Evolutionary conservation across 1,140 invertebrate species (phyloP).

Genomic region (Drosophila oshimai): DNA sequence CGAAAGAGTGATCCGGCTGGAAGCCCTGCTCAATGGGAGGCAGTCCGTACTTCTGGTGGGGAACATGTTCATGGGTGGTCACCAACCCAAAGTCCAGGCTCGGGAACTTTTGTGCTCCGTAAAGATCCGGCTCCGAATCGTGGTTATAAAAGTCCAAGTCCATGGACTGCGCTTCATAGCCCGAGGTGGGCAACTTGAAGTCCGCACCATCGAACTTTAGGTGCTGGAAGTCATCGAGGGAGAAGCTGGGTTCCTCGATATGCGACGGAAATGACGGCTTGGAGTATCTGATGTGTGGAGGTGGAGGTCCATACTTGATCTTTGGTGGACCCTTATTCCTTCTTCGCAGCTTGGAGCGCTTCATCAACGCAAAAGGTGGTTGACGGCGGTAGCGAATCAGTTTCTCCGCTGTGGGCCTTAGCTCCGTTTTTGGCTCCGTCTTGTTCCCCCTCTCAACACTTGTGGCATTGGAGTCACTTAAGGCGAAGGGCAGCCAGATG

Average conservation of each 20-base stretch:
- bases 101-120: conserved; percentile 62
- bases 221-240: conserved; percentile 64
- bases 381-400: conserved; percentile 63
- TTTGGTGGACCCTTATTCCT: conserved; percentile 58
- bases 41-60: conserved; percentile 64
- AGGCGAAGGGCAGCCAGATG: conserved; percentile 34
- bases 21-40: conserved; percentile 46
- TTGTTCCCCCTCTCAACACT: background rate
- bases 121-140: conserved; percentile 32
- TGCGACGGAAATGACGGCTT: conserved; percentile 47
- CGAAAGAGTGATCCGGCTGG: conserved; percentile 35
- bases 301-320: conserved; percentile 62
- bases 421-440: background rate
- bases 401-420: conserved; percentile 50
- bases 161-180: conserved; percentile 75
- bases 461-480: conserved; percentile 11
- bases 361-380: conserved; percentile 33
- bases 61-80: conserved; percentile 29
- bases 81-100: conserved; percentile 45
- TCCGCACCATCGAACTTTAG: conserved; percentile 67
- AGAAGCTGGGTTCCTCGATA: conserved; percentile 50
- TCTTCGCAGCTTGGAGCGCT: conserved; percentile 49
- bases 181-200: conserved; percentile 60
- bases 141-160: conserved; percentile 73
- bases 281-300: conserved; percentile 16